Base-by-base conservation (phyloP, 2,113 vertebrate genomes). In the Lophius piscatorius region DNA sequence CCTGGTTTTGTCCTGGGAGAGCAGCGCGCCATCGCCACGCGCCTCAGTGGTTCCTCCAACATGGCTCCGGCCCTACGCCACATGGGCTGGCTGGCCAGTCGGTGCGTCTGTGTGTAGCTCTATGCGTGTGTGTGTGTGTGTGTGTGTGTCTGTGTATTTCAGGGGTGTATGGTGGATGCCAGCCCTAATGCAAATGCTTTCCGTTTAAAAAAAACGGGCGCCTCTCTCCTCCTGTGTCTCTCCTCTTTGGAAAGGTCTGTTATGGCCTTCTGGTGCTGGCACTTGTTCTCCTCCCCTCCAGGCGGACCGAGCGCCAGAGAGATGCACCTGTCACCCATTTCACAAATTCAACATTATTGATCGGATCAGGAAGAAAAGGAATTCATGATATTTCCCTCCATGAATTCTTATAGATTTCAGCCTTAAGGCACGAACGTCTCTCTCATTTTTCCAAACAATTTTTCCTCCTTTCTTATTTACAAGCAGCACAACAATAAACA, bases 311-410 rank as follows among this genome's bases (percentile, higher is more conserved):
- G 36, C 73, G 87, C 85, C 86, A 89, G 84, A 66, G 71, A 89
- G 79, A 86, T 85, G 87, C 90, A 91, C 91, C 91, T 91, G 89
- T 90, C 91, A 87, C 75, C 88, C 84, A 84, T 84, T 88, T 90
- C 85, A 78, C n/a, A 86, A 87, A 85, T 73, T 87, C 80, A 69
- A 78, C 64, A 76, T 83, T 80, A 85, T 74, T 80, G 85, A 84
- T 87, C 76, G 70, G 69, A 56, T 85, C 65, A 49, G 3, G 20
- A 51, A 48, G 64, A 76, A n/a, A 63, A 35, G 31, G 42, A 81
- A 85, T 78, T 63, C 41, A 59, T 57, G 4, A 70, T 63, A 42
- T 61, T 51, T 59, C 35, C 46, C 52, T 54, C 55, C 23, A 8
- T 4, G 13, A 70, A 52, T 48, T 9, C 24, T 62, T 45, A 31